These are phyloP conservation scores for Actenoides lindsayi DNA, from an alignment of 2,113 vertebrate species.

Conservation along the genomic window DNA sequence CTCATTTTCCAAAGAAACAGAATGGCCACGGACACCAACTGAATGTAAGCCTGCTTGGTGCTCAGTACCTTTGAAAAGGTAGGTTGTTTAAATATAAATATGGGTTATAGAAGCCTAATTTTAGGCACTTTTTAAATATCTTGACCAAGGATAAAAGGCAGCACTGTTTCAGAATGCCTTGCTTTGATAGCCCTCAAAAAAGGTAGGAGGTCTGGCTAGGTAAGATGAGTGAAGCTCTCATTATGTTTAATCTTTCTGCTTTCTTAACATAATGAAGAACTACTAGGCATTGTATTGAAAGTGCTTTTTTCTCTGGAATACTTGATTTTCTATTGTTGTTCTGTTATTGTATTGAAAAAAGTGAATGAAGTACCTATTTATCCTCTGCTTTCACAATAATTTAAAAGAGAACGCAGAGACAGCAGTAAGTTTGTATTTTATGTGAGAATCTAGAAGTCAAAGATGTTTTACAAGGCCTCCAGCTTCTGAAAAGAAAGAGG, in stretches of 20 bases:
- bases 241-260: slow-evolving; percentile 59
- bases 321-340: slow-evolving; percentile 57
- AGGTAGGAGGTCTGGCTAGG: slow-evolving; percentile 62
- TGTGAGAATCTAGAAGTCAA: slow-evolving; percentile 55
- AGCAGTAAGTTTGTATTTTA: slow-evolving; percentile 59
- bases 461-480: slow-evolving; percentile 47
- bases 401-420: slow-evolving; percentile 49
- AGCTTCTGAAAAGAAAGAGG: slow-evolving; percentile 53
- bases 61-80: slow-evolving; percentile 35
- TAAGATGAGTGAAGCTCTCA: slow-evolving; percentile 46
- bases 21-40: slow-evolving; percentile 9
- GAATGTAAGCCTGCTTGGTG: slow-evolving; percentile 11
- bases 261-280: slow-evolving; percentile 62
- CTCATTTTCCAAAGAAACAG: slow-evolving; percentile 42
- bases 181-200: slow-evolving; percentile 59
- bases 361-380: slow-evolving; percentile 54
- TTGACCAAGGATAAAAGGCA: slow-evolving; percentile 55
- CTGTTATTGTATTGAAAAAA: slow-evolving; percentile 44
- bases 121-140: slow-evolving; percentile 31
- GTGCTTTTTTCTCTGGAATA: slow-evolving; percentile 42
- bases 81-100: slow-evolving; percentile 62
- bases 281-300: slow-evolving; percentile 38
- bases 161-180: slow-evolving; percentile 39
- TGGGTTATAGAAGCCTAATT: slow-evolving; percentile 29
- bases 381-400: slow-evolving; percentile 56